Base-by-base conservation (phyloP, 2,888 invertebrate genomes). In the Dermolepida albohirtum region DNA sequence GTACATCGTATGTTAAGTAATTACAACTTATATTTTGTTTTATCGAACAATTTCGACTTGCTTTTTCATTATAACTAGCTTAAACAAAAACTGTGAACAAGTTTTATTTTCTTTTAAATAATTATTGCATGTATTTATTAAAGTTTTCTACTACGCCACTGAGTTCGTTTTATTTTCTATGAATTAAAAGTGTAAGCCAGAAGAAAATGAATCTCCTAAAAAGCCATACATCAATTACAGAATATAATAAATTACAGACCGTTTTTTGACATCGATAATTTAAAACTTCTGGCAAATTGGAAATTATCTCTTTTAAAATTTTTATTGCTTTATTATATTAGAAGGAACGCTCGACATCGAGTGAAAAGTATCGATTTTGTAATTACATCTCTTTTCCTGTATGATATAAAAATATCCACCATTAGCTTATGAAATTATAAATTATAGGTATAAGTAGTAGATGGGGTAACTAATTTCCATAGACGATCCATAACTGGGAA, bases 401-500 rank as follows among this genome's bases (percentile, higher is more conserved):
- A 39, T 17, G 14, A n/a, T 62, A 43, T 47, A 47, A 62, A 59
- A 47, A 62, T 62, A 65, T 65, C 52, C 34, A 29, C 22, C 44
- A 34, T 34, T 34, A 34, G 10, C 34, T 34, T 34, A 34, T 6
- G 52, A 44, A 65, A 52, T 65, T 54, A 52, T 54, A 54, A 65
- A 65, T 65, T 44, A 34, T 34, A 34, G 34, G 65, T 34, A 34
- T 44, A 65, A 59, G 66, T 43, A 50, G 62, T 22, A 51, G 50
- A 59, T 51, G 59, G 41, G 51, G 41, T 67, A 50, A 64, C 55
- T 73, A 74, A 78, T 78, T 78, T 75, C 73, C 75, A 76, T 73
- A 73, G 71, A 74, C 72, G 72, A 72, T 73, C 72, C 73, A 74
- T 73, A 76, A 74, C 76, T 74, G 64, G 73, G 74, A 78, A 78